Evolutionary conservation across 2,113 vertebrate genomes (phyloP).

Genomic region (Archocentrus centrarchus): DNA sequence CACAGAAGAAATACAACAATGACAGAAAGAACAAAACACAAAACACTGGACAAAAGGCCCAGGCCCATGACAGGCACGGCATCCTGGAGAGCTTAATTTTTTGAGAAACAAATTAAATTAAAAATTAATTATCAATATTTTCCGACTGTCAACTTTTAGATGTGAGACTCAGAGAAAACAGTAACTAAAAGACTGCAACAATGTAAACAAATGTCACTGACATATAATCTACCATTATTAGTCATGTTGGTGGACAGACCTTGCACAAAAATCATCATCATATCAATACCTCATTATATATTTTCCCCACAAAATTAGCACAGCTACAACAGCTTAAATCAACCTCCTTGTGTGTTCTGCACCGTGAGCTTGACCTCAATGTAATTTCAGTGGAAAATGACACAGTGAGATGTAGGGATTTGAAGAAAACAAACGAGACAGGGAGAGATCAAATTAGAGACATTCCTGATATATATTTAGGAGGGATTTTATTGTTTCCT

Average conservation of each 20-base stretch:
- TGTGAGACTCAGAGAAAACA: background rate
- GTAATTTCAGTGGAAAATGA: slow-evolving; percentile 12
- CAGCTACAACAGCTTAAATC: background rate
- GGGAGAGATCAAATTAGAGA: slow-evolving; percentile 40
- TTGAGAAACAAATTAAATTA: background rate
- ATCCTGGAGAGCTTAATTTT: background rate
- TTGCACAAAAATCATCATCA: background rate
- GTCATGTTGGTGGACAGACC: background rate
- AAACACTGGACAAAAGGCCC: too few relatives aligned
- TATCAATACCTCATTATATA: background rate
- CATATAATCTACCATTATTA: background rate
- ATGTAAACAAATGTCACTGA: background rate
- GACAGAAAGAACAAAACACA: background rate
- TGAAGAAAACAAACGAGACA: slow-evolving; percentile 18
- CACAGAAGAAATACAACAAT: too few relatives aligned
- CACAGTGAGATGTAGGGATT: background rate
- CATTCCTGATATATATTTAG: slow-evolving; percentile 48
- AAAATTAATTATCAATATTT: background rate
- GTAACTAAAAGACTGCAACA: background rate
- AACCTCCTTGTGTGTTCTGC: slow-evolving; percentile 2
- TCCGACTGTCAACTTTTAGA: background rate
- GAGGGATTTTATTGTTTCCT: slow-evolving; percentile 59
- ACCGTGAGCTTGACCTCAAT: background rate
- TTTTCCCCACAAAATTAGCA: background rate
- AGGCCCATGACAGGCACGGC: too few relatives aligned